phyloP scores from a whole-genome alignment of 2,797 vertebrate species.

The Scleropages formosus region DNA sequence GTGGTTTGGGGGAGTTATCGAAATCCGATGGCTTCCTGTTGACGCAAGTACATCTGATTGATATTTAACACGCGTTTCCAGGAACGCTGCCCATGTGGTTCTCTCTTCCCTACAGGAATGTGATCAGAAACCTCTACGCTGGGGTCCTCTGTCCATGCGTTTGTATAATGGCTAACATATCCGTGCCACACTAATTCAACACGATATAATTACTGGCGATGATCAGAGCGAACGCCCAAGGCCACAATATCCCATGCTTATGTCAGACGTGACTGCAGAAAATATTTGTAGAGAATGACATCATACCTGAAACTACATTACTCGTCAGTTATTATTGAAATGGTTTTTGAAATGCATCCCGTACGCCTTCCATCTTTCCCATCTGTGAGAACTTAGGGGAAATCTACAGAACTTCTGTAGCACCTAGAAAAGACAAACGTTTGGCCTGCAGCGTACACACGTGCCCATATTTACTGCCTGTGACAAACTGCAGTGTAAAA shows the following conservation, averaged over 20 bases:
- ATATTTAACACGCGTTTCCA: constrained; percentile 36
- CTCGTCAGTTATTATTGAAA: constrained; percentile 36
- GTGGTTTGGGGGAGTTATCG: constrained; percentile 21
- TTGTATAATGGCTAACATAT: constrained; percentile 29
- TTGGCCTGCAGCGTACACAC: no score
- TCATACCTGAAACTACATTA: constrained; percentile 49
- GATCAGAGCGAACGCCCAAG: neutral
- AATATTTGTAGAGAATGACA: constrained; percentile 58
- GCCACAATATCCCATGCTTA: constrained; percentile 16
- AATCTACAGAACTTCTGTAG: constrained; percentile 32
- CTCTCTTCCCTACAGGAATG: constrained; percentile 27
- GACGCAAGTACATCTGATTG: constrained; percentile 45
- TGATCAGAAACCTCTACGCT: constrained; percentile 19
- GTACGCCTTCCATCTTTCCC: constrained; percentile 34
- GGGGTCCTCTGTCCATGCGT: neutral
- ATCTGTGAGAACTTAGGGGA: constrained; percentile 35
- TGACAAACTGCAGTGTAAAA: neutral
- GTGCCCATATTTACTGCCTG: neutral
- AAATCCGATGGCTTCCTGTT: constrained; percentile 48
- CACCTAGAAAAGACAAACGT: constrained; percentile 3
- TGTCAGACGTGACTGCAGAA: constrained; percentile 37
- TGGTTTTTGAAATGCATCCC: constrained; percentile 57
- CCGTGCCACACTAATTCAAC: constrained; percentile 15
- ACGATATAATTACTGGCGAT: constrained; percentile 19
- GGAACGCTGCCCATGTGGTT: constrained; percentile 30